Evolutionary conservation across 1,140 invertebrate species (phyloP).

Genomic region (Megalonaias nervosa): DNA sequence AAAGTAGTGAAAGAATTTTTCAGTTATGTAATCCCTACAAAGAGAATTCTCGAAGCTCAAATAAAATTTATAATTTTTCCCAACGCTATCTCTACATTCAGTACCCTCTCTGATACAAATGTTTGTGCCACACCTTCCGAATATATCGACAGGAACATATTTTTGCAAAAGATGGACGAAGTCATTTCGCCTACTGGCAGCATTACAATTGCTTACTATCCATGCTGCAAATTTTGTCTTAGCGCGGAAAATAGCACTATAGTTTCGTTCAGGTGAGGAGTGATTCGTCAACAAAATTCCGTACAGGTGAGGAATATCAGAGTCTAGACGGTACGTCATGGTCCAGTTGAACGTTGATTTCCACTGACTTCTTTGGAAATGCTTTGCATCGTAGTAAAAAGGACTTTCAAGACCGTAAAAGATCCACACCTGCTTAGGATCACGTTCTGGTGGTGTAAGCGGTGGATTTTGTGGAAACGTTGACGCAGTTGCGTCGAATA

Average conservation of each 20-base stretch:
- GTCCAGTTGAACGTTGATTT: conserved; percentile 8
- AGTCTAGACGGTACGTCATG: conserved; percentile 22
- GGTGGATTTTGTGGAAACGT: too few species aligned
- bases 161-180: conserved; percentile 74
- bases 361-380: too few species aligned
- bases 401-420: too few species aligned
- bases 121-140: conserved; percentile 74
- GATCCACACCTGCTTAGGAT: too few species aligned
- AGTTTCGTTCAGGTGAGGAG: background rate
- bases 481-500: background rate
- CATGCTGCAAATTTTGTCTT: conserved; percentile 72
- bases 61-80: conserved; percentile 8
- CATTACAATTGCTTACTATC: conserved; percentile 77
- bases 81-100: conserved; percentile 10
- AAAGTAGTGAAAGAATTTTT: conserved; percentile 23
- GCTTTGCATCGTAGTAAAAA: background rate
- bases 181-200: conserved; percentile 72
- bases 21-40: conserved; percentile 21
- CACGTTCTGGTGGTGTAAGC: too few species aligned
- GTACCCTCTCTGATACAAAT: conserved; percentile 20
- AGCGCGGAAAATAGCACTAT: conserved; percentile 1
- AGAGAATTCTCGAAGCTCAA: conserved; percentile 26
- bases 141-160: conserved; percentile 76
- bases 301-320: conserved; percentile 16
- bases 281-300: background rate